Evolutionary conservation across 2,888 invertebrate species (phyloP), one percentile per base, ranked within the genome.

Genomic region (Trichopria drosophilae): DNA sequence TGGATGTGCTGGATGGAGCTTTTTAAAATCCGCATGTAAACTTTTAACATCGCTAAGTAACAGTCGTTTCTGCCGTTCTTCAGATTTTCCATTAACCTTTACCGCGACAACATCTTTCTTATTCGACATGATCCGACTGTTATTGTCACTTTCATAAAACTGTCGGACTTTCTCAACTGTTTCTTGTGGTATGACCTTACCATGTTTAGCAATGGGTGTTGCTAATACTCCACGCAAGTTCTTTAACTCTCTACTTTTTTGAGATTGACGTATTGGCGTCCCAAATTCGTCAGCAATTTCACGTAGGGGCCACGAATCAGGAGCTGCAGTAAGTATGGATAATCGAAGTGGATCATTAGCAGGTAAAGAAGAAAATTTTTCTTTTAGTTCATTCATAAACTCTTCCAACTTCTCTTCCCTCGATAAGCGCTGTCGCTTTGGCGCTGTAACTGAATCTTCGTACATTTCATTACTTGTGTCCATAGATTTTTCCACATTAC

Each of bases 121-220:
- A 44, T 44, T 44, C 35, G n/a, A n/a, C n/a, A n/a, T n/a, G n/a
- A n/a, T n/a, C n/a, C n/a, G n/a, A n/a, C n/a, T n/a, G n/a, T n/a
- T 44, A 35, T 24, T 16, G 28, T 44, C 43, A 22, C 23, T 29
- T 16, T 42, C 31, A 12, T 42, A 42, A 13, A n/a, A 42, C n/a
- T 42, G 18, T 20, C 10, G n/a, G n/a, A 43, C 32, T 29, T 31
- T 31, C 23, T 31, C 13, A 15, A 10, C 29, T n/a, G 15, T 16
- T 15, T 19, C 6, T 7, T 34, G 16, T 4, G 18, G n/a, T n/a
- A n/a, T n/a, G n/a, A n/a, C n/a, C n/a, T n/a, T n/a, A n/a, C n/a
- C n/a, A n/a, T n/a, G n/a, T n/a, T n/a, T n/a, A n/a, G n/a, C n/a
- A n/a, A n/a, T n/a, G n/a, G n/a, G n/a, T n/a, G n/a, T n/a, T n/a